phyloP scores from a whole-genome alignment of 1,140 invertebrate species.

The Bombus picipes region DNA sequence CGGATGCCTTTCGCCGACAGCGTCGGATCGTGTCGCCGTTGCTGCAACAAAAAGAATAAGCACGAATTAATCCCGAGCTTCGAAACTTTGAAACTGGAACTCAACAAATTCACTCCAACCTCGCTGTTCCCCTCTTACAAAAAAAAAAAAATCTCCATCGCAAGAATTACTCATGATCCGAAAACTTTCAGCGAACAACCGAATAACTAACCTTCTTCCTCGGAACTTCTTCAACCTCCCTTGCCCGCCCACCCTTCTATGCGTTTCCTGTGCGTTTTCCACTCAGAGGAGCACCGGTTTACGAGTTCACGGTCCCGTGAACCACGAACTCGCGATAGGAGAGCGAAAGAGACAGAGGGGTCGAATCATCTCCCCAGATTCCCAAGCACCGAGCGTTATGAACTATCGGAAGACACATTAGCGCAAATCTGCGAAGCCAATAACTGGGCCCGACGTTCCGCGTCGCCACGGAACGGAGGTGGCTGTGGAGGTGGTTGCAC shows the following conservation, averaged over 20 bases:
- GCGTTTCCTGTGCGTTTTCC: slow-evolving; percentile 4
- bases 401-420: slow-evolving; percentile 82
- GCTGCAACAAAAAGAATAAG: not conserved
- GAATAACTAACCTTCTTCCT: not conserved
- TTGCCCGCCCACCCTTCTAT: not conserved
- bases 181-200: slow-evolving; percentile 1
- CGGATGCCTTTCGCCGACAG: not conserved
- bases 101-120: not conserved
- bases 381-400: slow-evolving; percentile 71
- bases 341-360: not conserved
- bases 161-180: not conserved
- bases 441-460: slow-evolving; percentile 73
- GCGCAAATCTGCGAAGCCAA: slow-evolving; percentile 79
- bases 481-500: slow-evolving; percentile 47
- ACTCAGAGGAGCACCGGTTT: slow-evolving; percentile 58
- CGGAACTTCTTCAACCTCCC: not conserved
- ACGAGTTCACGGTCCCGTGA: slow-evolving; percentile 73
- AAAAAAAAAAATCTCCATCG: not conserved
- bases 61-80: not conserved
- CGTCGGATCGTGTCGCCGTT: not conserved
- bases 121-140: too few species aligned
- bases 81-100: not conserved
- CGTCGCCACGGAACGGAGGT: slow-evolving; percentile 29
- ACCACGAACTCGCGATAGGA: slow-evolving; percentile 38
- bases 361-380: slow-evolving; percentile 3